Conservation (phyloP, 2,113 vertebrate genomes). For the Pagrus major region DNA sequence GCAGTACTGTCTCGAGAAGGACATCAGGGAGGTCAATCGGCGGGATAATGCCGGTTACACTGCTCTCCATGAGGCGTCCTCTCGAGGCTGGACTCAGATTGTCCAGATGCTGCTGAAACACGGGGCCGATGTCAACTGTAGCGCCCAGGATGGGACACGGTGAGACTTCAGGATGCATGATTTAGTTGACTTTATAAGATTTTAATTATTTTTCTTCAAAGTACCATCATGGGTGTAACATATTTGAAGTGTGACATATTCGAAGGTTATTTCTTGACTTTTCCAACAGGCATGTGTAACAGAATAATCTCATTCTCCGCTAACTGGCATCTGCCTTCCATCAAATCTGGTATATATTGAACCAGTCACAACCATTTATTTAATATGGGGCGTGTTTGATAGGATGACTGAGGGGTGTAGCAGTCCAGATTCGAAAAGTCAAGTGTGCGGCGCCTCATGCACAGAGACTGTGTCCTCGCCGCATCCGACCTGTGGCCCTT, state of each 20-base stretch:
- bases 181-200: background rate
- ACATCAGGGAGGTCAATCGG: constrained; percentile 95
- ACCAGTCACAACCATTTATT: too few species aligned
- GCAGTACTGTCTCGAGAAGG: constrained; percentile 96
- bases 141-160: constrained; percentile 97
- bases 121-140: constrained; percentile 98
- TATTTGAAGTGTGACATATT: background rate
- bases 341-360: too few species aligned
- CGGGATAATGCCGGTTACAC: constrained; percentile 98
- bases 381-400: too few species aligned
- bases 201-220: too few species aligned
- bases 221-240: background rate
- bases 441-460: too few species aligned
- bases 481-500: too few species aligned
- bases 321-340: too few species aligned
- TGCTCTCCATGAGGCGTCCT: constrained; percentile 95
- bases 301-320: background rate
- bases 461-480: too few species aligned
- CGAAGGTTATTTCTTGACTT: background rate
- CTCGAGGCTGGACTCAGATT: constrained; percentile 94
- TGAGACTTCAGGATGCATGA: constrained; percentile 62
- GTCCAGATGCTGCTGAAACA: constrained; percentile 94
- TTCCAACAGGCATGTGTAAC: background rate
- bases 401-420: too few species aligned
- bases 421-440: too few species aligned